Conservation (phyloP, 2,888 invertebrate species). For the Standfussiana lucernea region DNA sequence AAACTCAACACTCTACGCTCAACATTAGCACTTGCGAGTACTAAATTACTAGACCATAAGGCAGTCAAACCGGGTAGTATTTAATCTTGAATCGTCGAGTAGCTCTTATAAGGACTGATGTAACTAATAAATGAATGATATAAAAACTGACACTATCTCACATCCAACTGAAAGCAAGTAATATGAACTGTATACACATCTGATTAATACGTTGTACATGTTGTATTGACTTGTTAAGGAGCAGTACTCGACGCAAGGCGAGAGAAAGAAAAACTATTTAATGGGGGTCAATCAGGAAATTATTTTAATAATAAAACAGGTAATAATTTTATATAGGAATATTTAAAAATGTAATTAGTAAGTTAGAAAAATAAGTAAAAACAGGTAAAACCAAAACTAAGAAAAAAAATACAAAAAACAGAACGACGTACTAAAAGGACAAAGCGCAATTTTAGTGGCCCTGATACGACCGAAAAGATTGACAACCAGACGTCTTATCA, state of each 20-base stretch:
- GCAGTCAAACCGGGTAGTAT: neutral
- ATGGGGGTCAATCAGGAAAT: neutral
- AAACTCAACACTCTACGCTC: neutral
- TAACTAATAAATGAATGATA: constrained; percentile 55
- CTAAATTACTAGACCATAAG: neutral
- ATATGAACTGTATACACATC: constrained; percentile 39
- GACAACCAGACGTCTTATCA: neutral
- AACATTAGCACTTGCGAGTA: neutral
- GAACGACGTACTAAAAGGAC: neutral
- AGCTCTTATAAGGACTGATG: constrained; percentile 11
- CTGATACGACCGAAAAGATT: neutral
- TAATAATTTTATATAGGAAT: no score
- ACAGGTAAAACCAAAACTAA: no score
- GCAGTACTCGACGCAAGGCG: neutral
- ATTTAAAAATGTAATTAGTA: no score
- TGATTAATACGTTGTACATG: constrained; percentile 48
- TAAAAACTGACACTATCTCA: constrained; percentile 52
- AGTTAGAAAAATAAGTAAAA: no score
- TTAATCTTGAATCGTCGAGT: neutral
- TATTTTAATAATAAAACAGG: neutral
- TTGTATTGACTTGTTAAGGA: constrained; percentile 38
- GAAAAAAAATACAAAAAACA: neutral
- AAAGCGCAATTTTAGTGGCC: neutral
- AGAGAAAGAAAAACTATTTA: neutral
- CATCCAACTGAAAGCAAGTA: constrained; percentile 28